A percentile compares a stretch with the other conserved stretches of the same genome.
Evolutionary conservation across 2,888 invertebrate species (phyloP).

Genomic region (Andricus quercusramuli): DNA sequence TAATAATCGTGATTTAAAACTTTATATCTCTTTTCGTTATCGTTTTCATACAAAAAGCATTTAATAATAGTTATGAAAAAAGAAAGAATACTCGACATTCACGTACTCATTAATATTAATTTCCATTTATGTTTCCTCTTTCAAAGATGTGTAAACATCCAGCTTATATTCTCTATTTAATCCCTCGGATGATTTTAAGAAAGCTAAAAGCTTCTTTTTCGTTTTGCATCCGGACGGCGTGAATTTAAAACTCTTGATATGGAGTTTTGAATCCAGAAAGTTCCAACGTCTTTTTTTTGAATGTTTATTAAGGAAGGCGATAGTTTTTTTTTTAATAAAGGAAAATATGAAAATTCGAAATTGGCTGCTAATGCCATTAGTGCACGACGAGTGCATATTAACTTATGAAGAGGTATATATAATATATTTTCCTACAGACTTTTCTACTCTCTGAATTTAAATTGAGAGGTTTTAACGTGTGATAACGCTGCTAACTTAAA

Average conservation of each 20-base stretch:
- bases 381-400: background rate
- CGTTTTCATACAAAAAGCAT: background rate
- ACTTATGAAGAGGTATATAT: background rate
- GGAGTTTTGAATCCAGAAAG: background rate
- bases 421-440: slow-evolving; percentile 34
- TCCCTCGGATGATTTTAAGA: background rate
- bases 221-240: background rate
- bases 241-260: background rate
- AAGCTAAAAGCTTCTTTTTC: background rate
- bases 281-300: background rate
- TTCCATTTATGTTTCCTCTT: background rate
- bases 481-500: slow-evolving; percentile 34
- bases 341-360: background rate
- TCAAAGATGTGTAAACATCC: background rate
- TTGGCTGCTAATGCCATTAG: background rate
- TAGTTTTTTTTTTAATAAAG: background rate
- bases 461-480: slow-evolving; percentile 34
- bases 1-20: background rate
- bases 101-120: background rate
- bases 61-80: background rate
- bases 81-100: background rate
- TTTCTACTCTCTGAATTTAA: slow-evolving; percentile 25
- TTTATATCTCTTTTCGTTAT: background rate
- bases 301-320: background rate
- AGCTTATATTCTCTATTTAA: background rate